Conservation (phyloP, 2,797 vertebrate genomes). For the Acrocephalus scirpaceus region DNA sequence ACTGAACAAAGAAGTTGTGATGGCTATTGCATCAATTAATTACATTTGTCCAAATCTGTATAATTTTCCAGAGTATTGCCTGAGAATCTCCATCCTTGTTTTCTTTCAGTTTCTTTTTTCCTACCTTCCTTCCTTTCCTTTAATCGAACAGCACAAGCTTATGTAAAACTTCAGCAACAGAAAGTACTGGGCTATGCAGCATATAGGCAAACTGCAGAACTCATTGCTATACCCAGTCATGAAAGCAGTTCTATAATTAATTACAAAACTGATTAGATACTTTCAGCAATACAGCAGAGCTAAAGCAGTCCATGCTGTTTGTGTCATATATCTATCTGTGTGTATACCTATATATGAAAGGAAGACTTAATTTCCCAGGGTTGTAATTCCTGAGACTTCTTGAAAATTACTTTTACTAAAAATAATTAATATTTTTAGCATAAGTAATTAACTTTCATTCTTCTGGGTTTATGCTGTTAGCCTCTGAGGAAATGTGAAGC, state of each 20-base stretch:
- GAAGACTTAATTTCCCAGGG: background rate
- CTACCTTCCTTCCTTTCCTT: background rate
- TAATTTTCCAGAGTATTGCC: background rate
- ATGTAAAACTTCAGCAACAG: background rate
- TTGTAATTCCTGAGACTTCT: background rate
- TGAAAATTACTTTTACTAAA: slow-evolving; percentile 28
- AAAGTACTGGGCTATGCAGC: background rate
- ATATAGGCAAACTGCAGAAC: background rate
- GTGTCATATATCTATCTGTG: background rate
- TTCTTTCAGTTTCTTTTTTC: background rate
- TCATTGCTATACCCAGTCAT: background rate
- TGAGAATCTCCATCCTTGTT: background rate
- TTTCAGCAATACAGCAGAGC: background rate
- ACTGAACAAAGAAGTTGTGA: background rate
- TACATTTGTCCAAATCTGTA: background rate
- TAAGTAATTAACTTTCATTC: slow-evolving; percentile 40
- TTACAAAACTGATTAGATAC: background rate
- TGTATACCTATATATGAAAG: background rate
- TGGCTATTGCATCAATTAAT: background rate
- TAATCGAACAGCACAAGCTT: background rate
- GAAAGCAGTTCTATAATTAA: background rate
- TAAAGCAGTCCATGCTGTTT: background rate
- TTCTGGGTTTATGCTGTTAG: background rate
- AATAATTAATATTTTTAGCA: slow-evolving; percentile 28
- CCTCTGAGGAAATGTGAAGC: background rate